These are phyloP conservation scores for Drosophila sordidapex DNA, from an alignment of 2,888 invertebrate genomes.

Conservation along the genomic window DNA sequence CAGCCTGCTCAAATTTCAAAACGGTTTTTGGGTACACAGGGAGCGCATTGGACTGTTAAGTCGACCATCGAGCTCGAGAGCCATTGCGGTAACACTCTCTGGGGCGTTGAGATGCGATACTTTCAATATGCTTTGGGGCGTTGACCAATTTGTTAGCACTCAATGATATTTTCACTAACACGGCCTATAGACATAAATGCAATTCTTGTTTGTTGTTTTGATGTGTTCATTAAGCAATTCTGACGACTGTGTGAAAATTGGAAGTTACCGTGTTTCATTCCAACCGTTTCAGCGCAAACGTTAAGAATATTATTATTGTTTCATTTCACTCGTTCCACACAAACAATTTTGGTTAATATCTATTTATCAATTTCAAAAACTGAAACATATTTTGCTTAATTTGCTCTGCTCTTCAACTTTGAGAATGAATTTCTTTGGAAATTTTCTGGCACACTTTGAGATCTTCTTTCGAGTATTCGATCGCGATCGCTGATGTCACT, in stretches of 20 bases:
- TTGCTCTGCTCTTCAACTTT: neutral
- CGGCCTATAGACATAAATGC: conserved; percentile 63
- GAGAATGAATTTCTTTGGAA: neutral
- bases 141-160: conserved; percentile 50
- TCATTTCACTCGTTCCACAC: neutral
- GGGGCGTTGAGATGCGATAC: conserved; percentile 64
- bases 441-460: conserved; percentile 37
- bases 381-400: too few relatives aligned
- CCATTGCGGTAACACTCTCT: conserved; percentile 39
- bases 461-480: conserved; percentile 30
- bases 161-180: conserved; percentile 35
- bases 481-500: conserved; percentile 54
- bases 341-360: neutral
- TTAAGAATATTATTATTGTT: neutral
- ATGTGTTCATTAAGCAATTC: conserved; percentile 75
- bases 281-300: neutral
- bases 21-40: conserved; percentile 49
- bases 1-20: conserved; percentile 70
- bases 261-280: neutral
- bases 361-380: neutral
- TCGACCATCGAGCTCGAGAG: conserved; percentile 24
- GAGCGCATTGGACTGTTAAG: conserved; percentile 69
- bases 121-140: conserved; percentile 42
- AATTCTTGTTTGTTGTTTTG: conserved; percentile 69
- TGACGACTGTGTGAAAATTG: conserved; percentile 28